Evolutionary conservation across 2,888 invertebrate genomes (phyloP).

Genomic region (Synergus itoensis): DNA sequence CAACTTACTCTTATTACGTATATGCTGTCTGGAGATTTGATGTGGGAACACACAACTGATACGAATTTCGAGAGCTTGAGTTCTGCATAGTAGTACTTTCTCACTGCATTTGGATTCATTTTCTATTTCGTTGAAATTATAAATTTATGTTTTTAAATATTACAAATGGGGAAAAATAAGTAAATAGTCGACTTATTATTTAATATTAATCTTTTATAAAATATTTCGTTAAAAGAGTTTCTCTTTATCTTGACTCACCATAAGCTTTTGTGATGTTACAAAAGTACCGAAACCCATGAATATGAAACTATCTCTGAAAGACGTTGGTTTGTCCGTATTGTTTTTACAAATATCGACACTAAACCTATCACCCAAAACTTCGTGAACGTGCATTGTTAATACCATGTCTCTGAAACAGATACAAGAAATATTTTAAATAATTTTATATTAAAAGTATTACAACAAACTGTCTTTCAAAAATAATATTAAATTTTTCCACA

Average conservation of each 20-base stretch:
- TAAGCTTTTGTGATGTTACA: conserved; percentile 55
- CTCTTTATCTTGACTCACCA: conserved; percentile 51
- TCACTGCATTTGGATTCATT: conserved; percentile 63
- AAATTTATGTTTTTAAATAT: background rate
- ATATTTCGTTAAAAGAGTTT: background rate
- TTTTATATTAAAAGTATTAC: background rate
- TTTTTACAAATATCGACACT: conserved; percentile 75
- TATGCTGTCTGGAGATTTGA: conserved; percentile 84
- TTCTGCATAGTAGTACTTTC: conserved; percentile 70
- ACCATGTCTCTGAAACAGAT: background rate
- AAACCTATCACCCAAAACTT: conserved; percentile 52
- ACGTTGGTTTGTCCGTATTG: conserved; percentile 56
- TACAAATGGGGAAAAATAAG: background rate
- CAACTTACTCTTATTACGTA: conserved; percentile 83
- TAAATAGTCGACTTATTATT: no score
- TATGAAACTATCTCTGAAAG: conserved; percentile 78
- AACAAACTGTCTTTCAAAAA: conserved; percentile 18
- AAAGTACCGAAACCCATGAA: conserved; percentile 75
- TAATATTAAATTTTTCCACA: background rate
- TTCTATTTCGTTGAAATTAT: conserved; percentile 54
- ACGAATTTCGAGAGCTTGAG: conserved; percentile 76
- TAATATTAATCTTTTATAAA: background rate
- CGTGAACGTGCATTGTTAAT: conserved; percentile 66
- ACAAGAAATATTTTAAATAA: background rate
- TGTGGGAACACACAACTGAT: conserved; percentile 80